phyloP scores from a whole-genome alignment of 2,113 vertebrate genomes.

The Corythornis cristatus region DNA sequence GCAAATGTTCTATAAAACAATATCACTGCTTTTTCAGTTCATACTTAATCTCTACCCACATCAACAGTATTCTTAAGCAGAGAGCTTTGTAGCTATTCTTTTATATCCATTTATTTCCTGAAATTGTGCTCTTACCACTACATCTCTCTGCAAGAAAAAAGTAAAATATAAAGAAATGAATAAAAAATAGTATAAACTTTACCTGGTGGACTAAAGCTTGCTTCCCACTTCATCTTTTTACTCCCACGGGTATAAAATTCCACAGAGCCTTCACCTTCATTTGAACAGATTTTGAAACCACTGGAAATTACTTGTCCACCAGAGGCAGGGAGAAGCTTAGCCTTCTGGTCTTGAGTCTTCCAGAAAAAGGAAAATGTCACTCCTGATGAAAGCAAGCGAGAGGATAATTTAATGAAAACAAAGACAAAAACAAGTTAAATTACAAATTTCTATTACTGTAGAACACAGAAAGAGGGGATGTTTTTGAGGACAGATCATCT shows the following conservation, averaged over 20 bases:
- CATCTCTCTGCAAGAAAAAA: neutral
- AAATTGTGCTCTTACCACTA: neutral
- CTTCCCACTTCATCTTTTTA: conserved; percentile 86
- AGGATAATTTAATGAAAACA: neutral
- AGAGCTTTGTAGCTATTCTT: neutral
- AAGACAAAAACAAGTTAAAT: neutral
- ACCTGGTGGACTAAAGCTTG: conserved; percentile 89
- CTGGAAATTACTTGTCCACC: conserved; percentile 90
- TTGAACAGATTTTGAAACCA: conserved; percentile 88
- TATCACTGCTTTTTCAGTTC: rapidly evolving
- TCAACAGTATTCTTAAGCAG: neutral
- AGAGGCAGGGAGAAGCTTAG: conserved; percentile 72
- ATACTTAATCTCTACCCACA: neutral
- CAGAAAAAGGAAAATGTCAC: conserved; percentile 98
- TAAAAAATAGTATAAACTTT: neutral
- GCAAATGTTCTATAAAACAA: neutral
- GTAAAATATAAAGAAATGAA: neutral
- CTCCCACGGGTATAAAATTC: conserved; percentile 87
- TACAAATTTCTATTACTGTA: neutral
- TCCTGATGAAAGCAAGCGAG: conserved; percentile 71
- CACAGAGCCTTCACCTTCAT: conserved; percentile 81
- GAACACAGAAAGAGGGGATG: neutral
- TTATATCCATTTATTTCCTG: neutral
- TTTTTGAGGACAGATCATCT: neutral
- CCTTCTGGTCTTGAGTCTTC: conserved; percentile 81